These are phyloP conservation scores for Podargus strigoides DNA, from an alignment of 2,797 vertebrate species.

Conservation along the genomic window DNA sequence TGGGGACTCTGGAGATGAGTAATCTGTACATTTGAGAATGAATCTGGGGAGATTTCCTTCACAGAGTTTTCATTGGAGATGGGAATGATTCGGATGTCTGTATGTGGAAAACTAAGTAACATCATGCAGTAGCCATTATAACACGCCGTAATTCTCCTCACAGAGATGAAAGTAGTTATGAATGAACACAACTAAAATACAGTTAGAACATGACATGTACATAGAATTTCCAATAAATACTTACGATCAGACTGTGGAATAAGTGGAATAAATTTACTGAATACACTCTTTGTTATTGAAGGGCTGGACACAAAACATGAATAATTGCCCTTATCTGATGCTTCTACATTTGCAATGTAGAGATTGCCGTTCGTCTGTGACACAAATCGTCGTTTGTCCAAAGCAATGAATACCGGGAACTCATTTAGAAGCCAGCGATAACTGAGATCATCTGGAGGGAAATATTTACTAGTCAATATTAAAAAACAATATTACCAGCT, in stretches of 20 bases:
- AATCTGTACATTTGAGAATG: not conserved
- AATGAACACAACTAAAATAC: not conserved
- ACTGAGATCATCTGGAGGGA: slow-evolving; percentile 86
- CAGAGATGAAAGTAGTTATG: not conserved
- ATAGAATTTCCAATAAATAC: slow-evolving; percentile 51
- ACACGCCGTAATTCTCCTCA: not conserved
- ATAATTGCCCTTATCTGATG: slow-evolving; percentile 92
- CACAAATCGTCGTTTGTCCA: slow-evolving; percentile 91
- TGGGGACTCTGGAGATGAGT: not conserved
- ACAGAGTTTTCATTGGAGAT: not conserved
- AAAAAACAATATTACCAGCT: not conserved
- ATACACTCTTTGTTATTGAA: slow-evolving; percentile 97
- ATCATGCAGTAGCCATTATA: not conserved
- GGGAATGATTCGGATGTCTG: not conserved
- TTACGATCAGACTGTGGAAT: slow-evolving; percentile 88
- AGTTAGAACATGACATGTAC: not conserved
- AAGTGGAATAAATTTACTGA: slow-evolving; percentile 96
- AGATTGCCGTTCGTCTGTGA: slow-evolving; percentile 95
- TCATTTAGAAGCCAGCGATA: slow-evolving; percentile 98
- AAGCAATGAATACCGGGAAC: slow-evolving; percentile 90
- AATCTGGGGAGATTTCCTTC: not conserved
- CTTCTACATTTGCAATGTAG: slow-evolving; percentile 93
- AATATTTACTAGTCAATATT: slow-evolving; percentile 36
- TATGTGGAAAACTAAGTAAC: not conserved
- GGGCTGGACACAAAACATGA: slow-evolving; percentile 94